These are phyloP conservation scores for Danio kyathit DNA, from an alignment of 2,797 vertebrate genomes.

Conservation along the genomic window DNA sequence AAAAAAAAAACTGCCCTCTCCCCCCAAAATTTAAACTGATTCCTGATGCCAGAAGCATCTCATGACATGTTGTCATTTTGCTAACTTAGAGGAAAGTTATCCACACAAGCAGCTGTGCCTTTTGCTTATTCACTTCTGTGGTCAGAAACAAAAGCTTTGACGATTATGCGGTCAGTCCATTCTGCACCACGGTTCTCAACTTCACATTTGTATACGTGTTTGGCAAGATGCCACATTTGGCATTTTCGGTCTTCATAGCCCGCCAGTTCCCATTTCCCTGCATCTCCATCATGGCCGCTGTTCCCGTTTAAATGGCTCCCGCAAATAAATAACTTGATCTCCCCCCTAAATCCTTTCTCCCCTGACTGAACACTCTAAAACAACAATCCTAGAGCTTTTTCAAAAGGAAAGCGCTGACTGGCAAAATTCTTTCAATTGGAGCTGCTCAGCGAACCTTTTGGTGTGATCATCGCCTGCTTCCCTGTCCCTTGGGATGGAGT, in stretches of 20 bases:
- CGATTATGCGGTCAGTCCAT: conserved; percentile 56
- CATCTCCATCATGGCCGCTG: conserved; percentile 69
- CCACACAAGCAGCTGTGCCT: background rate
- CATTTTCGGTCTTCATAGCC: conserved; percentile 77
- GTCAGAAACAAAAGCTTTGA: conserved; percentile 5
- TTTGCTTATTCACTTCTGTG: background rate
- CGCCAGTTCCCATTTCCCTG: conserved; percentile 81
- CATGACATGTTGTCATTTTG: background rate
- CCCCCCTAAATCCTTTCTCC: conserved; percentile 80
- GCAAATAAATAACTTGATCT: conserved; percentile 84
- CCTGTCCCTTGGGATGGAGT: conserved; percentile 68
- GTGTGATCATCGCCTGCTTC: conserved; percentile 74
- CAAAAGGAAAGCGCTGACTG: conserved; percentile 82
- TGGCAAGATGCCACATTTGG: conserved; percentile 73
- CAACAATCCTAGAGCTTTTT: conserved; percentile 79
- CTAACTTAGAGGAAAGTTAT: background rate
- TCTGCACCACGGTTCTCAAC: conserved; percentile 44
- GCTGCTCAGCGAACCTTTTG: conserved; percentile 70
- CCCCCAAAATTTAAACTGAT: background rate
- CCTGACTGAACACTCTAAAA: conserved; percentile 78
- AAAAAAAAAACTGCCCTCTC: no score
- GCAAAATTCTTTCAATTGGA: conserved; percentile 78
- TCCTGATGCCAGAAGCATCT: background rate
- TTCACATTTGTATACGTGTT: conserved; percentile 65
- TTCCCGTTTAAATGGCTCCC: conserved; percentile 78